Conservation (phyloP, 2,113 vertebrate genomes). For the Empidonax traillii region DNA sequence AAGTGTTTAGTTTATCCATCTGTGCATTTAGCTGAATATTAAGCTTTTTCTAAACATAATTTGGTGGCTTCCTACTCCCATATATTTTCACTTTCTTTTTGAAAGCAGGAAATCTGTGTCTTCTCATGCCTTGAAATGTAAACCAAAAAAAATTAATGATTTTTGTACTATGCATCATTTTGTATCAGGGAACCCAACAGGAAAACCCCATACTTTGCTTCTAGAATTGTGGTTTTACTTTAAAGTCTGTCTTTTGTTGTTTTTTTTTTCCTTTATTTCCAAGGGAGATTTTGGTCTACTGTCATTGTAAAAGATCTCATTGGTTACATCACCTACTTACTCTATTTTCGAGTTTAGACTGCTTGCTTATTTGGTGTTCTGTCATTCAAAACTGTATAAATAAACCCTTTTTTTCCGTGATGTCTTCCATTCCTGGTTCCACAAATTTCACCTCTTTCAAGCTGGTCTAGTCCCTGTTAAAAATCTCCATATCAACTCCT, state of each 20-base stretch:
- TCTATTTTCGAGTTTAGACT: background rate
- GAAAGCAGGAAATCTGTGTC: slow-evolving; percentile 45
- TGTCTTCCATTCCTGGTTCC: background rate
- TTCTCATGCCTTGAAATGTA: slow-evolving; percentile 26
- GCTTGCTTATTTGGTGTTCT: background rate
- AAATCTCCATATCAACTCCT: background rate
- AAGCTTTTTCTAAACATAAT: slow-evolving; percentile 46
- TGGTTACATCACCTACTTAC: background rate
- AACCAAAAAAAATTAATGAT: background rate
- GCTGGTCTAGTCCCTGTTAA: background rate
- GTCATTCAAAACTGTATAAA: background rate
- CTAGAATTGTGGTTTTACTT: background rate
- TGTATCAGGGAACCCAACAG: background rate
- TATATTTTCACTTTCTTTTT: slow-evolving; percentile 58
- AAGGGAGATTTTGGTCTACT: background rate
- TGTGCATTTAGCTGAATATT: slow-evolving; percentile 45
- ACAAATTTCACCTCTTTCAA: background rate
- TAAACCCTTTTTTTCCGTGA: background rate
- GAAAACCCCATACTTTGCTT: background rate
- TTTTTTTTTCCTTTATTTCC: background rate
- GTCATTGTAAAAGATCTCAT: background rate
- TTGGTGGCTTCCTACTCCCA: slow-evolving; percentile 31
- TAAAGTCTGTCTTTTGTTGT: background rate
- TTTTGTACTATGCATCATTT: background rate
- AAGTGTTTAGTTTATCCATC: slow-evolving; percentile 61